Conservation (phyloP, 2,113 vertebrate species). For the Lepisosteus osseus region DNA sequence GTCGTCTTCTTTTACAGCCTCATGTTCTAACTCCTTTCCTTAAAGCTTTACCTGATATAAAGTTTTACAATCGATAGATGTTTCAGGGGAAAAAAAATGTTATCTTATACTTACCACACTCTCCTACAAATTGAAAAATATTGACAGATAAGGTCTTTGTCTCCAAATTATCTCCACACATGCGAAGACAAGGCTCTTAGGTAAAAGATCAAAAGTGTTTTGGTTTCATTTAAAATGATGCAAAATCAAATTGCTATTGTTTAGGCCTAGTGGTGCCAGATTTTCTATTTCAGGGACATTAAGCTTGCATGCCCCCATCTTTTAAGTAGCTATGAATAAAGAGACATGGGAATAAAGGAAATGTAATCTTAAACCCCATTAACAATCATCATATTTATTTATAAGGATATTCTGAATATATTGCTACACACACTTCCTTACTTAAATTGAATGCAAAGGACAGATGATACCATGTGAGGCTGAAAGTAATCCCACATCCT, state of each 20-base stretch:
- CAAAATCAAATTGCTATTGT: slow-evolving; percentile 1
- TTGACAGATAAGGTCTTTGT: too few species aligned
- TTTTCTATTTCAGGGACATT: slow-evolving; percentile 50
- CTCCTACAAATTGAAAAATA: too few species aligned
- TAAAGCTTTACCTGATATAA: too few species aligned
- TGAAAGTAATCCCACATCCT: slow-evolving; percentile 54
- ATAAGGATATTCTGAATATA: slow-evolving; percentile 58
- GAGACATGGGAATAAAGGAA: slow-evolving; percentile 52
- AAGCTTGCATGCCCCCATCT: slow-evolving; percentile 44
- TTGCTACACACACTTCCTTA: slow-evolving; percentile 60
- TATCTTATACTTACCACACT: too few species aligned
- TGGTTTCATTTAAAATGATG: neutral
- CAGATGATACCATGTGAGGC: slow-evolving; percentile 58
- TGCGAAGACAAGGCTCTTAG: too few species aligned
- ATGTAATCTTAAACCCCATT: slow-evolving; percentile 77
- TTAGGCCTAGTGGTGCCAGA: slow-evolving; percentile 46
- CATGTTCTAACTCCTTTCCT: too few species aligned
- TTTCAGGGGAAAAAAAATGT: too few species aligned
- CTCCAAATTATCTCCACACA: too few species aligned
- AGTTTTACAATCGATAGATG: too few species aligned
- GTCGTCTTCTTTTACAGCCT: too few species aligned
- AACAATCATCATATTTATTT: slow-evolving; percentile 76
- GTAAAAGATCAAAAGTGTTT: too few species aligned
- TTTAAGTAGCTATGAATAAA: slow-evolving; percentile 50
- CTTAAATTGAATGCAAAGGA: slow-evolving; percentile 52